phyloP scores from a whole-genome alignment of 2,888 invertebrate genomes.

The Temnothorax ravouxi region DNA sequence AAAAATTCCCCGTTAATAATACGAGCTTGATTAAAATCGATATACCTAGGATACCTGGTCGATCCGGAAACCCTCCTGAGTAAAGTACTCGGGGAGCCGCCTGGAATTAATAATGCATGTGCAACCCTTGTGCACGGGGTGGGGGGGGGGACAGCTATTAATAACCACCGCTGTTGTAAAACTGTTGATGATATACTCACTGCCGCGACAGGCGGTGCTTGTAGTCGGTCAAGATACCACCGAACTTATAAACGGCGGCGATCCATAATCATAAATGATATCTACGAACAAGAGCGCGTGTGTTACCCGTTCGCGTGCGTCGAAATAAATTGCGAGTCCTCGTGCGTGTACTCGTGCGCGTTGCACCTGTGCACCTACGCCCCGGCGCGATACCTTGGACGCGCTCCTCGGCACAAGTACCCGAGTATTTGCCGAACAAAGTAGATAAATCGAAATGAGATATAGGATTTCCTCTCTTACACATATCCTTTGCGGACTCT shows the following conservation, averaged over 20 bases:
- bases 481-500: not conserved
- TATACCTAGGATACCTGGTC: constrained; percentile 17
- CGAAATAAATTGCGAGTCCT: constrained; percentile 69
- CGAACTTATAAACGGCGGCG: constrained; percentile 72
- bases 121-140: constrained; percentile 35
- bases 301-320: constrained; percentile 58
- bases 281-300: constrained; percentile 63
- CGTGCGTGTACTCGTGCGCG: constrained; percentile 53
- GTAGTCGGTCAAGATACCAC: constrained; percentile 75
- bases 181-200: constrained; percentile 76
- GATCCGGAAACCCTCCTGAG: constrained; percentile 10
- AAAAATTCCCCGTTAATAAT: constrained; percentile 33
- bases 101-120: constrained; percentile 67
- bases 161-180: constrained; percentile 65
- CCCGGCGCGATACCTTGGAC: constrained; percentile 63
- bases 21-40: constrained; percentile 39
- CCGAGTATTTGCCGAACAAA: constrained; percentile 61
- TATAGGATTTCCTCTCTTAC: constrained; percentile 29
- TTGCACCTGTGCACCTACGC: constrained; percentile 74
- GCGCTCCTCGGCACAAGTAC: constrained; percentile 53
- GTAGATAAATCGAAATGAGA: constrained; percentile 73
- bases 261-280: constrained; percentile 75
- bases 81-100: not conserved
- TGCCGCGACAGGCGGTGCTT: constrained; percentile 71
- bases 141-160: constrained; percentile 58